Evolutionary conservation across 2,888 invertebrate genomes (phyloP), one percentile per base, ranked within the genome.

Genomic region (Saturnia pavonia): DNA sequence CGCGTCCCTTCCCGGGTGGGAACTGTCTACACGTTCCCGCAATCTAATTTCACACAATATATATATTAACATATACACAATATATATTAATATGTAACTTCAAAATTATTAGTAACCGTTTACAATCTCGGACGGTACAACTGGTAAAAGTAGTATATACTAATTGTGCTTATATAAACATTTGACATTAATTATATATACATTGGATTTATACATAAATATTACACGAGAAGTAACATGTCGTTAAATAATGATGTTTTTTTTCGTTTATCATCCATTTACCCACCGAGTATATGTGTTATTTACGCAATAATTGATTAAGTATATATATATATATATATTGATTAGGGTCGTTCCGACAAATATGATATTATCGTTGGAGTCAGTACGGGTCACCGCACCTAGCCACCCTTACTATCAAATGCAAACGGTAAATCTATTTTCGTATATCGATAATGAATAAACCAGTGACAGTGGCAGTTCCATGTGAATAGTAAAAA

Each of bases 291-390:
- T 60, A 27, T 54, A 22, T 22, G n/a, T 22, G 8, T 54, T 27
- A 27, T 60, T 60, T 60, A 25, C 57, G 57, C 57, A 60, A 60
- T 14, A 60, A 27, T 25, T 27, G 27, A 60, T 60, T 60, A 25
- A n/a, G 22, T 60, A 60, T 60, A 19, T 19, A 19, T 51, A 60
- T 60, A 57, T 12, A 11, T 25, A 25, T 57, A 25, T 25, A 3
- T 25, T 60, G 27, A 60, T 60, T 60, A 60, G 27, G 57, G 27
- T 60, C 57, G 12, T 19, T 14, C 57, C 16, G 57, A 60, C 27
- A 60, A 14, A 27, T 14, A 27, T 25, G 14, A 60, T 6, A 27
- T 60, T 60, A 27, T 60, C 57, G 6, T 25, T 12, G 16, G 6
- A 27, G 57, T 25, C 57, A 25, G 4, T 60, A 12, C 25, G 57